A percentile compares a stretch with the other conserved stretches of the same genome.
These are phyloP conservation scores for Scaeva pyrastri DNA, from an alignment of 2,888 invertebrate species.

Conservation along the genomic window DNA sequence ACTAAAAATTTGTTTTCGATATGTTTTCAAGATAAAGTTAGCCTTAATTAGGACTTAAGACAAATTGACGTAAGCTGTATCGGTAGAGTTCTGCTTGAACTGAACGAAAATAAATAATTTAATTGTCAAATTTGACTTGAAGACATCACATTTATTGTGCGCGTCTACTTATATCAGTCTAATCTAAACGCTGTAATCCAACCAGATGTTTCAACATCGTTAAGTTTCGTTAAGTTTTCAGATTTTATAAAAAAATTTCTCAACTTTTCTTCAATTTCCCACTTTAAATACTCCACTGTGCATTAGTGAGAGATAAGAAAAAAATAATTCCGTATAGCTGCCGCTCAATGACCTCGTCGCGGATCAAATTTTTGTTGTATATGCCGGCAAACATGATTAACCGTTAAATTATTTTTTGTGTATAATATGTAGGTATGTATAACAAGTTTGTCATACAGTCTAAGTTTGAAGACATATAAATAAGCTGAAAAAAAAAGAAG, in stretches of 20 bases:
- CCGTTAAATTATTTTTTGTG: conserved; percentile 62
- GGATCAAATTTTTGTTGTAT: conserved; percentile 51
- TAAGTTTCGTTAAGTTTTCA: too few species aligned
- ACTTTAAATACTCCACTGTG: neutral
- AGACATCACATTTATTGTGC: too few species aligned
- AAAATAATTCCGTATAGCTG: neutral
- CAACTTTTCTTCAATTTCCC: neutral
- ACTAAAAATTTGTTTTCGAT: too few species aligned
- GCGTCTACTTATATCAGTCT: too few species aligned
- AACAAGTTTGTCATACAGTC: neutral
- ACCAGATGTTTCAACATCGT: too few species aligned
- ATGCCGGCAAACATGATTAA: conserved; percentile 60
- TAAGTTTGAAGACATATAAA: neutral
- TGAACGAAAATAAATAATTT: too few species aligned
- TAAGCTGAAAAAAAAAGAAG: neutral
- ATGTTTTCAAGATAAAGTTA: too few species aligned
- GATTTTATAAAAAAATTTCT: neutral
- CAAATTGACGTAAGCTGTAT: too few species aligned
- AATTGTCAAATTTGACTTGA: too few species aligned
- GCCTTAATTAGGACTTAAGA: too few species aligned
- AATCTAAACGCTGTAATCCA: too few species aligned
- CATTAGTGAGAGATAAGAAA: conserved; percentile 8
- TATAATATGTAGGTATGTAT: conserved; percentile 2
- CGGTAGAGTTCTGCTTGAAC: too few species aligned
- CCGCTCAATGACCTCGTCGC: conserved; percentile 60